These are phyloP conservation scores for Dendrocincla tyrannina DNA, from an alignment of 2,797 vertebrate genomes.

Conservation along the genomic window DNA sequence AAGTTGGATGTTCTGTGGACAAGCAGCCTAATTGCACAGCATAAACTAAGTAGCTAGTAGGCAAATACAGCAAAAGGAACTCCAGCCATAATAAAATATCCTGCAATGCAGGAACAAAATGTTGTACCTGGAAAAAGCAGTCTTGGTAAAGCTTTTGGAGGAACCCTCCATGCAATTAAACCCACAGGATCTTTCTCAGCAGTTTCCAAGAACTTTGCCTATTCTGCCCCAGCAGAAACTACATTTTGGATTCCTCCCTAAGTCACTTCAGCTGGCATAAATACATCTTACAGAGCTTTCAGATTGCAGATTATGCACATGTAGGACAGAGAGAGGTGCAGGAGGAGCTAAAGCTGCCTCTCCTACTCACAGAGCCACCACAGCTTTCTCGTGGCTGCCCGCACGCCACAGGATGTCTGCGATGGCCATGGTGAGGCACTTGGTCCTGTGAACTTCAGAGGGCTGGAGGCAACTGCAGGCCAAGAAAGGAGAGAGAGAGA, in stretches of 20 bases:
- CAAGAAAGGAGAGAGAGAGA: not conserved
- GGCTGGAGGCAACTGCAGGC: slow-evolving; percentile 77
- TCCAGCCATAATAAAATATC: not conserved
- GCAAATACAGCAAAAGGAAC: not conserved
- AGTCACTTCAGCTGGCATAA: not conserved
- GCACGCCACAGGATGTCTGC: slow-evolving; percentile 91
- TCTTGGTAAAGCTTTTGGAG: not conserved
- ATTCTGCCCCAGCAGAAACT: not conserved
- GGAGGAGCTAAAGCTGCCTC: not conserved
- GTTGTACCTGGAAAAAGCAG: not conserved
- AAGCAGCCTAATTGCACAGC: not conserved
- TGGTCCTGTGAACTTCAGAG: slow-evolving; percentile 79
- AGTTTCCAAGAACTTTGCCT: not conserved
- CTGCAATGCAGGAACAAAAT: not conserved
- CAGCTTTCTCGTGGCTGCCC: slow-evolving; percentile 79
- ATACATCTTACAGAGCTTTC: not conserved
- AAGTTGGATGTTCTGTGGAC: not conserved
- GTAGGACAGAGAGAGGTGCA: not conserved
- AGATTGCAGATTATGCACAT: rapidly evolving
- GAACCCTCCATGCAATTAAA: not conserved
- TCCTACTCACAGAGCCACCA: slow-evolving; percentile 85
- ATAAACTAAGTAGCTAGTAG: not conserved
- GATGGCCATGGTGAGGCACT: slow-evolving; percentile 80
- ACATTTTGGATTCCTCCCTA: not conserved
- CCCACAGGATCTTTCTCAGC: not conserved